Percentiles rank a stretch among this genome's conserved stretches.
phyloP scores from a whole-genome alignment of 2,113 vertebrate species.

The Sorex araneus region DNA sequence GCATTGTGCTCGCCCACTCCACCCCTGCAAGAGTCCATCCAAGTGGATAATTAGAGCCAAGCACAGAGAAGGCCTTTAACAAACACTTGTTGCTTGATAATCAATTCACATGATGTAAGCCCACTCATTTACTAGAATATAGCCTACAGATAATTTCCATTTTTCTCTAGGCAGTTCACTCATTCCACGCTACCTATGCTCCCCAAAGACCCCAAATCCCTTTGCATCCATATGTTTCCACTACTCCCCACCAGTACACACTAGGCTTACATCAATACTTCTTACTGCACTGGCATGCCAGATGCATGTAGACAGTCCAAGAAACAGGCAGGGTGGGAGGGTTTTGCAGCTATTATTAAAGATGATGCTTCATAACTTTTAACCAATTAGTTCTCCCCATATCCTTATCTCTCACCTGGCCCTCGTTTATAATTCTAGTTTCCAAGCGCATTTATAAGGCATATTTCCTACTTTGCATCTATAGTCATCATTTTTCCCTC shows the following conservation, averaged over 20 bases:
- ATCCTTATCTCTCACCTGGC: too few species aligned
- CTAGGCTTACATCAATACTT: neutral
- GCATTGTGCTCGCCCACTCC: slow-evolving; percentile 58
- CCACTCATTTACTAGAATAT: slow-evolving; percentile 20
- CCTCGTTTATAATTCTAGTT: too few species aligned
- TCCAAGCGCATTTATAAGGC: too few species aligned
- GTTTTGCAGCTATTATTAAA: too few species aligned
- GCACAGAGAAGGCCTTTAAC: slow-evolving; percentile 28
- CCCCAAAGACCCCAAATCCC: too few species aligned
- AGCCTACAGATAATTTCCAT: neutral
- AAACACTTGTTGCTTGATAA: slow-evolving; percentile 71
- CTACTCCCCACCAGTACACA: fast-evolving
- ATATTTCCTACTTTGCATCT: too few species aligned
- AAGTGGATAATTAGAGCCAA: slow-evolving; percentile 37
- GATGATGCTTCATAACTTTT: too few species aligned
- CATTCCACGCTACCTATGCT: neutral
- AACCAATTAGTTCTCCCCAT: too few species aligned
- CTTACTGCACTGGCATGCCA: neutral
- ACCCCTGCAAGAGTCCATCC: slow-evolving; percentile 22
- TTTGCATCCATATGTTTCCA: neutral
- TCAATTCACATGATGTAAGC: slow-evolving; percentile 8
- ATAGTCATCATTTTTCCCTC: too few species aligned
- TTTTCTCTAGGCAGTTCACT: neutral
- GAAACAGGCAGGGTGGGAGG: neutral
- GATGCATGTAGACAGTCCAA: too few species aligned